Conservation (phyloP, 1,140 invertebrate species). For the Thereuonema tuberculata region DNA sequence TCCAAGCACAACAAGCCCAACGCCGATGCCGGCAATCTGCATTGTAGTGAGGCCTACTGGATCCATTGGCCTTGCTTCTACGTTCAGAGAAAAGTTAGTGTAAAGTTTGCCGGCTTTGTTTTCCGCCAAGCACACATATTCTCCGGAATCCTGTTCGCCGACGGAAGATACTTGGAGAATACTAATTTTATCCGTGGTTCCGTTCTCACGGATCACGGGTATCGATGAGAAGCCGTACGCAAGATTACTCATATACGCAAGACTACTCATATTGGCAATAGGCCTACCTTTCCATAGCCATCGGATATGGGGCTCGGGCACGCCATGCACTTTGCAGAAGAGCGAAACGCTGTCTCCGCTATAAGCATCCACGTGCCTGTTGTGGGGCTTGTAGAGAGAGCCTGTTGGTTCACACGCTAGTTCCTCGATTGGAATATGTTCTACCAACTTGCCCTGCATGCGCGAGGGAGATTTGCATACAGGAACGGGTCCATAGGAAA, state of each 20-base stretch:
- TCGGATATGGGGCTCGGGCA: slow-evolving; percentile 63
- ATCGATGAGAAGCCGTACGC: too few species aligned
- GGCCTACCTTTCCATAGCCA: slow-evolving; percentile 67
- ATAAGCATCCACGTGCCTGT: slow-evolving; percentile 48
- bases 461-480: slow-evolving; percentile 43
- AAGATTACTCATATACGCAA: slow-evolving; percentile 11
- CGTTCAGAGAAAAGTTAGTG: slow-evolving; percentile 74
- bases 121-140: slow-evolving; percentile 80
- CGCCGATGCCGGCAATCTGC: slow-evolving; percentile 69
- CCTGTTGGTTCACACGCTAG: slow-evolving; percentile 55
- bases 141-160: slow-evolving; percentile 69
- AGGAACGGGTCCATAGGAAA: slow-evolving; percentile 21
- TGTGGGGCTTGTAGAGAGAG: slow-evolving; percentile 35
- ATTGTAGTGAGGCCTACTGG: slow-evolving; percentile 64
- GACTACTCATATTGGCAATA: slow-evolving; percentile 33
- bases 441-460: slow-evolving; percentile 46
- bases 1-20: slow-evolving; percentile 61
- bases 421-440: slow-evolving; percentile 45
- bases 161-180: slow-evolving; percentile 70
- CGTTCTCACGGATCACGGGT: slow-evolving; percentile 11
- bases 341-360: slow-evolving; percentile 60
- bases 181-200: slow-evolving; percentile 43
- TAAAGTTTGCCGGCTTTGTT: slow-evolving; percentile 83
- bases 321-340: slow-evolving; percentile 60
- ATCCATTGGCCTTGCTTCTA: slow-evolving; percentile 48